A percentile compares a stretch with the other conserved stretches of the same genome.
Evolutionary conservation across 2,888 invertebrate species (phyloP).

Genomic region (Aphodius sticticus): DNA sequence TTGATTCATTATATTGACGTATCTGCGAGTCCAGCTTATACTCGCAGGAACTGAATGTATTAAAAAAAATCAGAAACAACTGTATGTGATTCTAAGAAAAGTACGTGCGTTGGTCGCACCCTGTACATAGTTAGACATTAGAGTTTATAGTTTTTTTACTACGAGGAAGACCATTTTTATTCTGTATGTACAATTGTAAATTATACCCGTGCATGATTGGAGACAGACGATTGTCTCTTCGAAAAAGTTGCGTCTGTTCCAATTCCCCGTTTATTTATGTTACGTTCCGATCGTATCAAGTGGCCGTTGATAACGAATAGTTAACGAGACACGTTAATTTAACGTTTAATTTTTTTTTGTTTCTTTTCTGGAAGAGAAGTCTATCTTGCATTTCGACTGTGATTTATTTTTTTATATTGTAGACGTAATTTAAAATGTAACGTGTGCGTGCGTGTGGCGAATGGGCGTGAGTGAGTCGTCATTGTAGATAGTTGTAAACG

Average conservation of each 20-base stretch:
- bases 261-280: not conserved
- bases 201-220: conserved; percentile 41
- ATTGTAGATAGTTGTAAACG: no score
- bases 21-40: not conserved
- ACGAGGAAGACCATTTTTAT: conserved; percentile 52
- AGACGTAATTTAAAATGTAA: conserved; percentile 23
- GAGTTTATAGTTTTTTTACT: conserved; percentile 58
- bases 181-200: conserved; percentile 47
- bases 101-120: conserved; percentile 28
- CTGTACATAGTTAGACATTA: conserved; percentile 51
- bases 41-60: not conserved
- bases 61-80: conserved; percentile 18
- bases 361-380: conserved; percentile 35
- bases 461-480: not conserved
- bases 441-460: conserved; percentile 20
- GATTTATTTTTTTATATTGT: conserved; percentile 37
- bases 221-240: conserved; percentile 11
- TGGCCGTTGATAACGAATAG: not conserved
- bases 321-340: conserved; percentile 19
- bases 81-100: conserved; percentile 14
- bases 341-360: not conserved
- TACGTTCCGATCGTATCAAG: not conserved
- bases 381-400: conserved; percentile 38
- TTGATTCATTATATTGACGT: not conserved
- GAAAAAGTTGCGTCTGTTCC: not conserved